These are phyloP conservation scores for Pyrocoelia pectoralis DNA, from an alignment of 2,888 invertebrate genomes.

Conservation along the genomic window DNA sequence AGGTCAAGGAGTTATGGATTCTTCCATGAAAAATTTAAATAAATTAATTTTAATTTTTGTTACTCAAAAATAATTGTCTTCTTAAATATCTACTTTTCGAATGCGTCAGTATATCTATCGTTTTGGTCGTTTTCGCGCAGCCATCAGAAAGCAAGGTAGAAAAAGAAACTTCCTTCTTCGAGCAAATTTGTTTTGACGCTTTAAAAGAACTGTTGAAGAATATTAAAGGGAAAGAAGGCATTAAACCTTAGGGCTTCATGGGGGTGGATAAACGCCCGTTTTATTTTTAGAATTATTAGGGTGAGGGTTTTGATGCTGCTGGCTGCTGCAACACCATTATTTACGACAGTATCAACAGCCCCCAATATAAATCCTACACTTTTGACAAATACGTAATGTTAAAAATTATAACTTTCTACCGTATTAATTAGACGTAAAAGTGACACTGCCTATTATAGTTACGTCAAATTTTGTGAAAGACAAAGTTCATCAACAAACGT, in stretches of 20 bases:
- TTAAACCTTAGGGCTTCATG: conserved; percentile 20
- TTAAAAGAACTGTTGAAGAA: conserved; percentile 10
- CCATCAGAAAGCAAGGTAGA: neutral
- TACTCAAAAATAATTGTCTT: conserved; percentile 9
- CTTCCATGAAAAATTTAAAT: conserved; percentile 9
- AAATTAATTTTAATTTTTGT: conserved; percentile 8
- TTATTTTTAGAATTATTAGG: conserved; percentile 29
- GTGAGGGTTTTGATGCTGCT: conserved; percentile 21
- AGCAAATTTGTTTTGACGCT: conserved; percentile 5
- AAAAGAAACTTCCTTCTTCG: neutral
- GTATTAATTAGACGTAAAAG: neutral
- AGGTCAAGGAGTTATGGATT: conserved; percentile 41
- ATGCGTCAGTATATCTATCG: neutral
- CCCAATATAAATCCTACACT: conserved; percentile 4
- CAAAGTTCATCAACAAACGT: too few relatives aligned
- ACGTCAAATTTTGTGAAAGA: too few relatives aligned
- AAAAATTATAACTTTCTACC: neutral
- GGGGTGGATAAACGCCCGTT: conserved; percentile 24
- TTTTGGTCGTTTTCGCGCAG: too few relatives aligned
- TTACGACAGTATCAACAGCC: conserved; percentile 19
- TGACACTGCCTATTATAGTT: too few relatives aligned
- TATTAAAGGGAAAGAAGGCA: conserved; percentile 14
- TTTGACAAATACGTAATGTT: conserved; percentile 3
- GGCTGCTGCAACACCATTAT: conserved; percentile 17
- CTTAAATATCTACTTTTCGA: neutral